Conservation (phyloP, 2,113 vertebrate genomes). For the Mesembrinibis cayennensis region DNA sequence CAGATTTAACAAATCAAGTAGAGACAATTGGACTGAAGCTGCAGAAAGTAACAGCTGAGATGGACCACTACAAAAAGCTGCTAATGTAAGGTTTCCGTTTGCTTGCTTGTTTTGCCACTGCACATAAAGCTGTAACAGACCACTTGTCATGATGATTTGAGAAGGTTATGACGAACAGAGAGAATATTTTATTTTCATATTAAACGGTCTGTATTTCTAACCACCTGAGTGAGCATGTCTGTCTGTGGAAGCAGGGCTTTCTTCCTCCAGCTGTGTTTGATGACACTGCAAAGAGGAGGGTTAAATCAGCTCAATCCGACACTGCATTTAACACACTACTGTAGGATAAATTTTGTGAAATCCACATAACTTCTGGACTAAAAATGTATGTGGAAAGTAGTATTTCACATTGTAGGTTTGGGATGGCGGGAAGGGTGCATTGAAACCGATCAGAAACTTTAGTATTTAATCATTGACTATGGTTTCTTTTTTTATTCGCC, state of each 20-base stretch:
- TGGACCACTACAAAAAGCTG: constrained; percentile 74
- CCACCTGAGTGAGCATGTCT: neutral
- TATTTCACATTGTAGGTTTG: neutral
- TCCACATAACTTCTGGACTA: accelerated
- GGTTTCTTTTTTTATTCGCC: neutral
- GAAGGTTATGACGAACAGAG: neutral
- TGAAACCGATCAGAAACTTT: neutral
- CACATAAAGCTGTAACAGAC: neutral
- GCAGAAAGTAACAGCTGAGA: constrained; percentile 74
- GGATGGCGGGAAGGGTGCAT: neutral
- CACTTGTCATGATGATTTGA: neutral
- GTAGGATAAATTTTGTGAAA: neutral
- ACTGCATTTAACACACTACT: neutral
- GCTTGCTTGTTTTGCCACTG: neutral
- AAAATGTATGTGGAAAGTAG: neutral
- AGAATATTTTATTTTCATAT: accelerated
- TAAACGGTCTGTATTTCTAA: neutral
- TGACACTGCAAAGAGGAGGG: neutral
- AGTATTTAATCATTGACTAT: neutral
- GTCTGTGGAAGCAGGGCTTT: neutral
- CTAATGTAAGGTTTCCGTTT: constrained; percentile 76
- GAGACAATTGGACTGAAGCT: constrained; percentile 71
- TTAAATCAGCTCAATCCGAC: accelerated
- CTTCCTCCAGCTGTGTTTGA: neutral
- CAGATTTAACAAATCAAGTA: constrained; percentile 81